Conservation (phyloP, 2,888 invertebrate species). For the Lepetodrilus schrolli region DNA sequence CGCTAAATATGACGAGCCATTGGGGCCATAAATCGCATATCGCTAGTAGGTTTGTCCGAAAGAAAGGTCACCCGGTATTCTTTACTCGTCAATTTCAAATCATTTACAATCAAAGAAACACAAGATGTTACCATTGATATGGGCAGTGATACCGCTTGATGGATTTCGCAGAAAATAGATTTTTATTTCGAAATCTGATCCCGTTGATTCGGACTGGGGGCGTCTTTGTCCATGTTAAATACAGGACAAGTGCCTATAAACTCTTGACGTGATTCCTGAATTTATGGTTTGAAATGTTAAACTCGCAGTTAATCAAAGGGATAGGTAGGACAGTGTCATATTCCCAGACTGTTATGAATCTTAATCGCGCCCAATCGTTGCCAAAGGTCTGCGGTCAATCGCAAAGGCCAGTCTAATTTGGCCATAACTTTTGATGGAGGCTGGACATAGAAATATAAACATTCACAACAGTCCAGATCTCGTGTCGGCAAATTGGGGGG, state of each 20-base stretch:
- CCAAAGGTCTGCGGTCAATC: neutral
- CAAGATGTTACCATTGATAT: neutral
- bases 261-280: neutral
- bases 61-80: neutral
- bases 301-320: neutral
- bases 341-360: neutral
- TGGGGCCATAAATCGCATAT: neutral
- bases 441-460: slow-evolving; percentile 21
- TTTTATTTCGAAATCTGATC: neutral
- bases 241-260: slow-evolving; percentile 4
- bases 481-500: slow-evolving; percentile 5
- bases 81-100: neutral
- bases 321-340: neutral
- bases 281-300: slow-evolving; percentile 1
- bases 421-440: slow-evolving; percentile 17
- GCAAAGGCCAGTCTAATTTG: slow-evolving; percentile 12
- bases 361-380: neutral
- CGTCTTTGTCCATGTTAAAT: neutral
- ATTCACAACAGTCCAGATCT: slow-evolving; percentile 14
- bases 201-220: neutral
- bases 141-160: neutral
- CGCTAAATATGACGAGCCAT: neutral
- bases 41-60: neutral
- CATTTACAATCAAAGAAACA: neutral
- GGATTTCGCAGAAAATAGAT: neutral